These are phyloP conservation scores for Acanthaster planci DNA, from an alignment of 35 echinoderm and acorn worm species.

Conservation along the genomic window DNA sequence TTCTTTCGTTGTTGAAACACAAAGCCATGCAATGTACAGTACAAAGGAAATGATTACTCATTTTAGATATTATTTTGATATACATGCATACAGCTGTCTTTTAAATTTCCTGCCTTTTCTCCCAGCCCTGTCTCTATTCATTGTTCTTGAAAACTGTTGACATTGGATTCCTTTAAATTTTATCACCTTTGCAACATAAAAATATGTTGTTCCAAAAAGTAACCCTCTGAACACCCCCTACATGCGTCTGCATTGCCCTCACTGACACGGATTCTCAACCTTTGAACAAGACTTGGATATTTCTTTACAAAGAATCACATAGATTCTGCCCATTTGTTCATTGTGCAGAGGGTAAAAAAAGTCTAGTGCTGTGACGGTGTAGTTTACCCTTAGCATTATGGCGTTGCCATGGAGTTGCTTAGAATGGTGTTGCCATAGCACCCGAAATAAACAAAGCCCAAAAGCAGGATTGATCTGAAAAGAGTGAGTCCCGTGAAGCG, in stretches of 20 bases:
- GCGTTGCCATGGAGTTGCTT: conserved; percentile 24
- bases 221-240: not conserved
- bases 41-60: too few relatives aligned
- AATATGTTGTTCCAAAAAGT: conserved; percentile 8
- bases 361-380: not conserved
- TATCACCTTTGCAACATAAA: conserved; percentile 12
- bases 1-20: too few relatives aligned
- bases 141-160: too few relatives aligned
- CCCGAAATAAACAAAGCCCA: conserved; percentile 16
- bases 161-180: not conserved
- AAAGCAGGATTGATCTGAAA: not conserved
- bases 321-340: not conserved
- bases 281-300: conserved; percentile 25
- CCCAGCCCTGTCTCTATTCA: too few relatives aligned
- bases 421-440: conserved; percentile 22
- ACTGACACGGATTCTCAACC: not conserved
- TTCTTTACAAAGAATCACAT: conserved; percentile 7
- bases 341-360: not conserved
- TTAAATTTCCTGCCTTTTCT: too few relatives aligned
- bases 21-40: too few relatives aligned
- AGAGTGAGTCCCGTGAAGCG: not conserved
- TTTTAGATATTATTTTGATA: too few relatives aligned
- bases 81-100: too few relatives aligned
- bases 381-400: conserved; percentile 2
- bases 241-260: not conserved